These are phyloP conservation scores for Phyllopteryx taeniolatus DNA, from an alignment of 2,113 vertebrate species.

Conservation along the genomic window DNA sequence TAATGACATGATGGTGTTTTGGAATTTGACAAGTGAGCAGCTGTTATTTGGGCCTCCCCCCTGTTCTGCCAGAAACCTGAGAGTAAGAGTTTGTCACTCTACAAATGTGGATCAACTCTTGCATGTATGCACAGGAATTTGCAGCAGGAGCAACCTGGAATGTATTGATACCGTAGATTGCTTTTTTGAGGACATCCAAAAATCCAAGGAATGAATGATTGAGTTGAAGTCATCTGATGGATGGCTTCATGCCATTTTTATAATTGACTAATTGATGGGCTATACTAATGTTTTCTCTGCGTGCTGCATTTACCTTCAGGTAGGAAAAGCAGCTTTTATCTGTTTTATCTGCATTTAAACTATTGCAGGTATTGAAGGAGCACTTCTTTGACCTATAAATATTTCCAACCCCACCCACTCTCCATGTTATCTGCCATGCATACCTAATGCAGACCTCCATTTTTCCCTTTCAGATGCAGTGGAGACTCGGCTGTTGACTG, in stretches of 20 bases:
- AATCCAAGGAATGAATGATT: not conserved
- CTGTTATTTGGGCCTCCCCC: constrained; percentile 5
- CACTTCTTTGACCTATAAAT: constrained; percentile 18
- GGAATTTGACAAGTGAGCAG: constrained; percentile 19
- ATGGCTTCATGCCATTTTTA: constrained; percentile 3
- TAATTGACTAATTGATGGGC: not conserved
- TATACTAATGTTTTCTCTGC: not conserved
- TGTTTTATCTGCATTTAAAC: constrained; percentile 16
- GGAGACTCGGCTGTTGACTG: constrained; percentile 82
- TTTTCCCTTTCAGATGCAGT: constrained; percentile 83
- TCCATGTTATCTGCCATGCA: constrained; percentile 38
- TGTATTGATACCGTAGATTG: not conserved
- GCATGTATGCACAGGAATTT: constrained; percentile 47
- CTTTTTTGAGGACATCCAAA: constrained; percentile 6
- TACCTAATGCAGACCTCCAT: constrained; percentile 40
- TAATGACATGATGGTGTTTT: constrained; percentile 6
- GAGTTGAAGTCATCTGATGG: constrained; percentile 11
- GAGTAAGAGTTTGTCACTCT: constrained; percentile 40
- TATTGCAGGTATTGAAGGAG: constrained; percentile 15
- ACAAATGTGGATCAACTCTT: constrained; percentile 67
- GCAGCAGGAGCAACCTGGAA: constrained; percentile 31
- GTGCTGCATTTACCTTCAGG: not conserved
- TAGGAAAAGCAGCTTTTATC: not conserved
- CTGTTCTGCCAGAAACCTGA: constrained; percentile 31
- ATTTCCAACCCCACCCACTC: constrained; percentile 14